A percentile compares a stretch with the other conserved stretches of the same genome.
Evolutionary conservation across 1,140 invertebrate genomes (phyloP).

Genomic region (Tigriopus japonicus): DNA sequence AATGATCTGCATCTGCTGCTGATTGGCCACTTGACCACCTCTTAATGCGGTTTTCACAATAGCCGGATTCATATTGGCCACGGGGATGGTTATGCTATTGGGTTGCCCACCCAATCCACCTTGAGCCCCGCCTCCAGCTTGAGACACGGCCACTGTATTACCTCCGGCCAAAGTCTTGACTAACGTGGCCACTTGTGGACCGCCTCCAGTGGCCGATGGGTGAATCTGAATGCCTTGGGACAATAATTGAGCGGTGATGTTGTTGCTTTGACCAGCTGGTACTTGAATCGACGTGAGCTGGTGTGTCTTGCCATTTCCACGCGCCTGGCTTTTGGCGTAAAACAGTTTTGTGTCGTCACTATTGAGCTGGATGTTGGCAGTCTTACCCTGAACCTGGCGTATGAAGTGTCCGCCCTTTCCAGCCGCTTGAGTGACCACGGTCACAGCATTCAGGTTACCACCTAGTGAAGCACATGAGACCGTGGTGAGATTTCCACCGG

Average conservation of each 20-base stretch:
- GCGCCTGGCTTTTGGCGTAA: conserved; percentile 24
- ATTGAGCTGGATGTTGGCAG: conserved; percentile 18
- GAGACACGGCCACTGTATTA: no score
- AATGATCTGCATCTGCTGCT: conserved; percentile 21
- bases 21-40: conserved; percentile 1
- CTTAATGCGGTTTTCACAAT: neutral
- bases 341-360: conserved; percentile 38
- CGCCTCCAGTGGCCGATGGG: conserved; percentile 12
- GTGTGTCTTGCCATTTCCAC: no score
- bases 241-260: conserved; percentile 25
- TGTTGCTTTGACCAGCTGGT: conserved; percentile 22
- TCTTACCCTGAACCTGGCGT: conserved; percentile 18
- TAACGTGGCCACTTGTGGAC: conserved; percentile 6
- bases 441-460: conserved; percentile 27
- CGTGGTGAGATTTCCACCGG: conserved; percentile 35
- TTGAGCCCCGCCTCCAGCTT: conserved; percentile 25
- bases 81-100: neutral
- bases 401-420: conserved; percentile 23
- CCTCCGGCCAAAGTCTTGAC: neutral
- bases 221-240: neutral
- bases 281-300: no score
- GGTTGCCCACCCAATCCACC: neutral
- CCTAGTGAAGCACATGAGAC: conserved; percentile 8
- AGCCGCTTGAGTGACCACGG: conserved; percentile 27
- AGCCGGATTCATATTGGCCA: neutral